Evolutionary conservation across 2,797 vertebrate genomes (phyloP), one percentile per base, ranked within the genome.

Genomic region (Eurystomus glaucurus): DNA sequence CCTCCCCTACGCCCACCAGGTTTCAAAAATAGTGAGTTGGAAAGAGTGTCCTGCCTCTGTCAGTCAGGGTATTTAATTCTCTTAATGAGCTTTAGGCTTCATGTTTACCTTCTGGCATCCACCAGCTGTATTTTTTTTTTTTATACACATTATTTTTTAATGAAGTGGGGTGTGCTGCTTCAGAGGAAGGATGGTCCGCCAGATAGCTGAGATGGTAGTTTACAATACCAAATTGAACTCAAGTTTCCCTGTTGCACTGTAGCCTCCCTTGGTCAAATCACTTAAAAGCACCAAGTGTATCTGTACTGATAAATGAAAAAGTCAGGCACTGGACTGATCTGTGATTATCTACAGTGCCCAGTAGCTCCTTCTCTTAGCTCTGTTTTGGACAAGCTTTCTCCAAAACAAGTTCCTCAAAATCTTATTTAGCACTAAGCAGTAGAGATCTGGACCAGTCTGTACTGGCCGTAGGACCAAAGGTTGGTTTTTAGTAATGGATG

Each of bases 1-100:
- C 3, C 1, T 46, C 3, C 4, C 4, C 3, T 84, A 1, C 1
- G 17, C 4, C 2, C 41, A 4, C 6, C 8, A 33, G 9, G 4
- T 81, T 79, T 92, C 26, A 72, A 39, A 84, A 88, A 23, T 21
- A 68, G 15, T 33, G 57, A 75, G 33, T 43, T 68, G 20, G 58
- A 66, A 84, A 55, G 55, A 72, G 5, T 51, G 19, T 70, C 28
- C 23, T 74, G 11, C 19, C 66, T 90, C 79, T 90, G 69, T 77
- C 25, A 77, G 64, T 83, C 71, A 79, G 62, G 65, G 10, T 84
- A 35, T 79, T 69, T 94, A 94, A 96, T 94, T 85, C 22, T 54
- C 23, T 82, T 93, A 91, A 37, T 68, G 71, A 82, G 92, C 39
- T 76, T 93, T 91, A 82, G 41, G 41, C 51, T 76, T 92, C 43